A percentile compares a stretch with the other conserved stretches of the same genome.
These are phyloP conservation scores for Sebastes vulpes DNA, from an alignment of 2,797 vertebrate genomes.

Conservation along the genomic window DNA sequence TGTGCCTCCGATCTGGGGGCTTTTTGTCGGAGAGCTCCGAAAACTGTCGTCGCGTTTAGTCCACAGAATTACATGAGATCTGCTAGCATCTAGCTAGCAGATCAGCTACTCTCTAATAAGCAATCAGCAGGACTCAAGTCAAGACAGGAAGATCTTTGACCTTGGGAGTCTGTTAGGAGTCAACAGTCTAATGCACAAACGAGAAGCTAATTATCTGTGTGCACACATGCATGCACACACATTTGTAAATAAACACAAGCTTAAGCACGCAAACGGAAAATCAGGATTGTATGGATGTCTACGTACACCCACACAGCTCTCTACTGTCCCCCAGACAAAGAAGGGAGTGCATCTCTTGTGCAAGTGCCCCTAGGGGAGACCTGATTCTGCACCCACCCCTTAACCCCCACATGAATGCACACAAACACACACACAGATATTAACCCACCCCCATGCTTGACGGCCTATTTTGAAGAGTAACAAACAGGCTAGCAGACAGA, in stretches of 20 bases:
- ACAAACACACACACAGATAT: slow-evolving; percentile 45
- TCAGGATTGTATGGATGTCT: slow-evolving; percentile 5
- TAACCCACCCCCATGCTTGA: slow-evolving; percentile 72
- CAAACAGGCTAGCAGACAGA: slow-evolving; percentile 74
- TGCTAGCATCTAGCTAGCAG: slow-evolving; percentile 6
- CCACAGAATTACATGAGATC: background rate
- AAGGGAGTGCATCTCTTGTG: slow-evolving; percentile 63
- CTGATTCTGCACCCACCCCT: slow-evolving; percentile 73
- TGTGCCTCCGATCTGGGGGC: too few relatives aligned
- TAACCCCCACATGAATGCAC: slow-evolving; percentile 62
- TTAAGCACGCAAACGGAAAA: background rate
- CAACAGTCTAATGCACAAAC: slow-evolving; percentile 54
- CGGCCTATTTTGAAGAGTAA: slow-evolving; percentile 72
- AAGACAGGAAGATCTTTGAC: slow-evolving; percentile 65
- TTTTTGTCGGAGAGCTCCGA: too few relatives aligned
- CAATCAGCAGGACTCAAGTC: slow-evolving; percentile 27
- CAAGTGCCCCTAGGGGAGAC: slow-evolving; percentile 68
- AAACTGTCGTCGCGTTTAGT: background rate
- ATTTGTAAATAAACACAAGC: background rate
- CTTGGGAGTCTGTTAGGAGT: slow-evolving; percentile 66
- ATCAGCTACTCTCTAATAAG: background rate
- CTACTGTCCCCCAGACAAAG: slow-evolving; percentile 78
- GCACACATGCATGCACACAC: slow-evolving; percentile 7
- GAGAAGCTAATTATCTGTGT: slow-evolving; percentile 58
- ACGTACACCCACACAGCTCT: slow-evolving; percentile 15